These are phyloP conservation scores for Pachyuromys duprasi DNA, from an alignment of 2,797 vertebrate genomes.

Conservation along the genomic window DNA sequence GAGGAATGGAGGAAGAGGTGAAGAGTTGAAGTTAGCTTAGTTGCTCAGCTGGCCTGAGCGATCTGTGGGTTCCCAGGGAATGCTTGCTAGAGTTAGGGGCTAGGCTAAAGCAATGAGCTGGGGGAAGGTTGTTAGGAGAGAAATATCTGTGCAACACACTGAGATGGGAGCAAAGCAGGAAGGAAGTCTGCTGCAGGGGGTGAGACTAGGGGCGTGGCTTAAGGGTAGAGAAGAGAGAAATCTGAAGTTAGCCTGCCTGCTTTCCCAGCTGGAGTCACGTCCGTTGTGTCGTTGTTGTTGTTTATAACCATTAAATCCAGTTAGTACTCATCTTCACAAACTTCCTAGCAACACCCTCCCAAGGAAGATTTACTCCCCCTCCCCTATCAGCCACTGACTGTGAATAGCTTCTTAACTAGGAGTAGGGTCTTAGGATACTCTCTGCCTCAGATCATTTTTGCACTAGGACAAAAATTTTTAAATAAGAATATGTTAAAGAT, in stretches of 20 bases:
- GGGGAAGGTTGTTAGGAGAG: background rate
- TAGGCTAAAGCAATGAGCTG: background rate
- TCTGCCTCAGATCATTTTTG: conserved; percentile 42
- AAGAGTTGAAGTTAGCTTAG: background rate
- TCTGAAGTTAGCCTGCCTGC: background rate
- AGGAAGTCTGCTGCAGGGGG: background rate
- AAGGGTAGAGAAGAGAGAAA: too few species aligned
- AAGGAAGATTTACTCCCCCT: background rate
- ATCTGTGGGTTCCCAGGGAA: background rate
- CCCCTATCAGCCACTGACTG: background rate
- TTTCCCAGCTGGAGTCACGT: background rate
- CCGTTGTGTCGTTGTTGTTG: too few species aligned
- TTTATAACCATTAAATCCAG: background rate
- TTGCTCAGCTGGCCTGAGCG: too few species aligned
- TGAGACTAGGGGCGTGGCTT: background rate
- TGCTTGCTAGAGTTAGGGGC: background rate
- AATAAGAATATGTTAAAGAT: conserved; percentile 52
- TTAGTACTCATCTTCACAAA: background rate
- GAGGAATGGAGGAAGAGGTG: background rate
- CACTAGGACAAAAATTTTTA: background rate
- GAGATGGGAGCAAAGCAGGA: background rate
- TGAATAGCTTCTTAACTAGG: background rate
- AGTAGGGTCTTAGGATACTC: background rate
- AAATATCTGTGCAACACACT: background rate
- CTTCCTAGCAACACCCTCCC: background rate